Evolutionary conservation across 53 echinoderm and acorn worm genomes (phyloP).

Genomic region (Echinometra lucunter): DNA sequence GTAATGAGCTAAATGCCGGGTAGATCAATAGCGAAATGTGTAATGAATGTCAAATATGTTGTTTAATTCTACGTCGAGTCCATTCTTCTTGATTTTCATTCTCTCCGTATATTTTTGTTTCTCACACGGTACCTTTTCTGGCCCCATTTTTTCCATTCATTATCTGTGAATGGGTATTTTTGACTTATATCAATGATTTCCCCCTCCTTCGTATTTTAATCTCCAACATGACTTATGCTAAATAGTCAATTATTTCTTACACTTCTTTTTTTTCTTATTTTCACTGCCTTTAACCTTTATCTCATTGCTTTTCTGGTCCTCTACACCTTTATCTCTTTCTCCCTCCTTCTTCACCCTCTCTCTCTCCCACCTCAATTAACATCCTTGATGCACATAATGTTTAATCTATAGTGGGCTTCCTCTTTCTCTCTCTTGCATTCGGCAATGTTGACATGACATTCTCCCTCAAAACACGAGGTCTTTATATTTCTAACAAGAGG

Average conservation of each 20-base stretch:
- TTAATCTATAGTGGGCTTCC: background rate
- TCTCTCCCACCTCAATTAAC: background rate
- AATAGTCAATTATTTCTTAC: too few species aligned
- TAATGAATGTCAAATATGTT: background rate
- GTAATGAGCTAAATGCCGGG: slow-evolving; percentile 21
- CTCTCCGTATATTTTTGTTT: too few species aligned
- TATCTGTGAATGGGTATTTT: too few species aligned
- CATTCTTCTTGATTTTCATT: background rate
- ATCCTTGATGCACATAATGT: background rate
- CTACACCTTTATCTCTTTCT: too few species aligned
- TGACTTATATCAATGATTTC: too few species aligned
- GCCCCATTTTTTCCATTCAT: too few species aligned
- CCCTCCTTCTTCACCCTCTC: background rate
- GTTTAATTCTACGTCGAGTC: background rate
- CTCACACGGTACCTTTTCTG: too few species aligned
- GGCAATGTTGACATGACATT: slow-evolving; percentile 48
- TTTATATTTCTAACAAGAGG: background rate
- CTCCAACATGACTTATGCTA: too few species aligned
- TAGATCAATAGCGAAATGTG: background rate
- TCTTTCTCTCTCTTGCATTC: background rate
- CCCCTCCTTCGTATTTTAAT: too few species aligned
- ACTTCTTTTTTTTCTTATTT: too few species aligned
- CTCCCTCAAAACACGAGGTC: slow-evolving; percentile 32
- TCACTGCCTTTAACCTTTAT: too few species aligned
- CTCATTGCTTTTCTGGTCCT: too few species aligned